phyloP scores from a whole-genome alignment of 2,888 invertebrate species.

The Phortica magna region DNA sequence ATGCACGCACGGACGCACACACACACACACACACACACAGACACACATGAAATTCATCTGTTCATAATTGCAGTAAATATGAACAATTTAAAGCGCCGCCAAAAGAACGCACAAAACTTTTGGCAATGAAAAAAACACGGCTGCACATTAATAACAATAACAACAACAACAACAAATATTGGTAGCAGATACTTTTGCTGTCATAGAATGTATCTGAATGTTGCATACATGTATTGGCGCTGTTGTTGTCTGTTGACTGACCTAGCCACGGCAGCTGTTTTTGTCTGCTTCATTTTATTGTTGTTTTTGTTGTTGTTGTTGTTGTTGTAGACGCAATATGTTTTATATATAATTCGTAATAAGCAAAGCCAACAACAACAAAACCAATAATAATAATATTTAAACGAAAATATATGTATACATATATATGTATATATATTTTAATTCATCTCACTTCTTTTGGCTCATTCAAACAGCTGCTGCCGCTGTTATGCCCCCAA shows the following conservation, averaged over 20 bases:
- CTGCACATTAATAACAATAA: background rate
- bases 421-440: too few relatives aligned
- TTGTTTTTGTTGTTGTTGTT: background rate
- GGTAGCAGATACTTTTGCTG: background rate
- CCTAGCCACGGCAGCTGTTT: constrained; percentile 18
- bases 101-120: constrained; percentile 1
- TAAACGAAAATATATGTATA: background rate
- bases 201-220: constrained; percentile 2
- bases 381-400: background rate
- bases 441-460: background rate
- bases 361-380: constrained; percentile 20
- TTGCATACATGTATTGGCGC: background rate
- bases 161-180: background rate
- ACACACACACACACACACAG: background rate
- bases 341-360: constrained; percentile 2
- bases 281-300: background rate
- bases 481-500: constrained; percentile 1
- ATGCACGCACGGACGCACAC: background rate
- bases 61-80: constrained; percentile 64
- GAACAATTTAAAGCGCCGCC: constrained; percentile 11
- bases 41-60: constrained; percentile 51
- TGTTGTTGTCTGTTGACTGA: background rate
- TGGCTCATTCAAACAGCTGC: constrained; percentile 14
- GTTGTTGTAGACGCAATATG: background rate
- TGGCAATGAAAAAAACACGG: constrained; percentile 14